Conservation (phyloP, 1,140 invertebrate genomes). For the Yoshiicerus persimilis region DNA sequence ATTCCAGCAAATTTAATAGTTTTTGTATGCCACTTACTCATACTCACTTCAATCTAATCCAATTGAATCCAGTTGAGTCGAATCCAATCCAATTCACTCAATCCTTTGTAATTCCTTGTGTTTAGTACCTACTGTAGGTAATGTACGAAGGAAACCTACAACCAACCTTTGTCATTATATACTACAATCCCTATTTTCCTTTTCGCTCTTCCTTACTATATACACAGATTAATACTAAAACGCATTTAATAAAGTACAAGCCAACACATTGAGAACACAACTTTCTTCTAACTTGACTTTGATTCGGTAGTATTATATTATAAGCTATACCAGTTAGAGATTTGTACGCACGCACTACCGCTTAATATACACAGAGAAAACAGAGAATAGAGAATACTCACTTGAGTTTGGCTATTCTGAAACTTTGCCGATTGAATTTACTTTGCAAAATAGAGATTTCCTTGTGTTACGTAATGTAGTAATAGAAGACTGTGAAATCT, state of each 20-base stretch:
- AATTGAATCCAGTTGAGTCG: neutral
- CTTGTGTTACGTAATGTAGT: neutral
- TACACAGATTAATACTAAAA: neutral
- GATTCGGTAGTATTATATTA: too few species aligned
- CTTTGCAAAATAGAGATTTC: neutral
- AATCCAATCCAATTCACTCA: neutral
- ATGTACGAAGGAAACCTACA: neutral
- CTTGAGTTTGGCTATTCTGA: neutral
- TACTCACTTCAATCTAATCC: neutral
- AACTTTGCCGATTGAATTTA: neutral
- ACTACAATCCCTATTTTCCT: neutral
- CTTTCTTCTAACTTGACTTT: neutral
- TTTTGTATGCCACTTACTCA: slow-evolving; percentile 17
- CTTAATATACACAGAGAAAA: neutral
- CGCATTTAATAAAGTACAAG: too few species aligned
- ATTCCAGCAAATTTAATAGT: slow-evolving; percentile 5
- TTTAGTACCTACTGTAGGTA: neutral
- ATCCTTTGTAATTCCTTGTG: neutral
- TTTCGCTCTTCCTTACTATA: neutral
- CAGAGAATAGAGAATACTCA: neutral
- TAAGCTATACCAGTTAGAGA: too few species aligned
- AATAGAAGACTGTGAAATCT: neutral
- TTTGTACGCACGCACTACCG: neutral
- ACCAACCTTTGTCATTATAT: neutral
- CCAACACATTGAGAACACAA: neutral